Evolutionary conservation across 2,113 vertebrate species (phyloP).

Genomic region (Nansenia antarctica): DNA sequence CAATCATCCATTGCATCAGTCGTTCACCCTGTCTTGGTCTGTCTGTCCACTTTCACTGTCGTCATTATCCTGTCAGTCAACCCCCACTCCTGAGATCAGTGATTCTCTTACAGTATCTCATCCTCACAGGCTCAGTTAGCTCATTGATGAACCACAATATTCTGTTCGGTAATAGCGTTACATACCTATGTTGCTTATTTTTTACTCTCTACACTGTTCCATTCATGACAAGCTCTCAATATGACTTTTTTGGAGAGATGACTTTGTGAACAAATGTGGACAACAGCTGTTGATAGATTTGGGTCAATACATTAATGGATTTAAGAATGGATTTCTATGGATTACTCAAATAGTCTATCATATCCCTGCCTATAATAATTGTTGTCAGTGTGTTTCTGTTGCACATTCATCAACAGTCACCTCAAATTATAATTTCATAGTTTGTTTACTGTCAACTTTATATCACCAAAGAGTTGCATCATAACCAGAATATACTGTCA

Average conservation of each 20-base stretch:
- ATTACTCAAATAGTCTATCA: too few species aligned
- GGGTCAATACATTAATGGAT: not conserved
- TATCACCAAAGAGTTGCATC: not conserved
- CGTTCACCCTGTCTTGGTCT: constrained; percentile 11
- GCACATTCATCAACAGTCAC: too few species aligned
- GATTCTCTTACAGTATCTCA: constrained; percentile 4
- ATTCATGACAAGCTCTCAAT: too few species aligned
- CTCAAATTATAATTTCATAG: not conserved
- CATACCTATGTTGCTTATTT: too few species aligned
- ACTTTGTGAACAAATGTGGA: not conserved
- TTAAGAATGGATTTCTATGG: not conserved
- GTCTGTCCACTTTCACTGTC: constrained; percentile 37
- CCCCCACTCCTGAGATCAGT: not conserved
- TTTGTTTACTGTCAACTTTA: not conserved
- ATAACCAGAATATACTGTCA: not conserved
- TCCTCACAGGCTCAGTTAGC: constrained; percentile 30
- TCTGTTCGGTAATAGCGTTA: not conserved
- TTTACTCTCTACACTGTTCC: not conserved
- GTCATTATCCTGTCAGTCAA: constrained; percentile 34
- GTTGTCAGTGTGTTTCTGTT: too few species aligned
- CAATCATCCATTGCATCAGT: not conserved
- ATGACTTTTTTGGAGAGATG: not conserved
- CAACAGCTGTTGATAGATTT: not conserved
- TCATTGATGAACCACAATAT: constrained; percentile 39
- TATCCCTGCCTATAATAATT: not conserved